Evolutionary conservation across 2,797 vertebrate species (phyloP).

Genomic region (Sorex maritimensis): DNA sequence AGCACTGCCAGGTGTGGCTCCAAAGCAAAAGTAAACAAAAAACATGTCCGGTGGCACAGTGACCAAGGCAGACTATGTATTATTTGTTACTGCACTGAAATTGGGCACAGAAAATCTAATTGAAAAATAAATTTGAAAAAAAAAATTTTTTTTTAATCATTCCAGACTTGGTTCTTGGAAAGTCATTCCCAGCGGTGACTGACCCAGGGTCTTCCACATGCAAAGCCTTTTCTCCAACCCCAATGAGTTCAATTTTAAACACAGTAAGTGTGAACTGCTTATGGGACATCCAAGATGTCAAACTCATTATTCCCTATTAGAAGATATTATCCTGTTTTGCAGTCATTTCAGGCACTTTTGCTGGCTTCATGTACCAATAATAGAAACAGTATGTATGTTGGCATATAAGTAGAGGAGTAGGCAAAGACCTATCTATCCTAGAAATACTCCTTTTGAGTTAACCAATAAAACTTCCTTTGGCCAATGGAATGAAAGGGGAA

Average conservation of each 20-base stretch:
- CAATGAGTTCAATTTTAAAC: conserved; percentile 8
- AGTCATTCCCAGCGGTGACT: too few species aligned
- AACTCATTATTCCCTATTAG: conserved; percentile 35
- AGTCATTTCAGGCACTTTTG: neutral
- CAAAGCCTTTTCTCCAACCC: too few species aligned
- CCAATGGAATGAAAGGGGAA: neutral
- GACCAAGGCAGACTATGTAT: too few species aligned
- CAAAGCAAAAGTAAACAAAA: neutral
- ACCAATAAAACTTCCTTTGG: neutral
- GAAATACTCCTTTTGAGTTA: neutral
- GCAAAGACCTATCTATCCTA: too few species aligned
- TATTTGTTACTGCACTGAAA: conserved; percentile 48
- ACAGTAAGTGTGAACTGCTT: conserved; percentile 32
- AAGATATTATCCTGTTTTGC: neutral
- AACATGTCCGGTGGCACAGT: too few species aligned
- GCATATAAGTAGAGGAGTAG: neutral
- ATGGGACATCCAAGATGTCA: conserved; percentile 31
- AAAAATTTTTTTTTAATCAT: neutral
- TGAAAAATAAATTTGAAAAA: conserved; percentile 58
- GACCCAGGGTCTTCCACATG: too few species aligned
- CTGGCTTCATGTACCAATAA: neutral
- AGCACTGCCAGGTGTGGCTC: too few species aligned
- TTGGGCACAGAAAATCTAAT: neutral
- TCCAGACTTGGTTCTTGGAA: too few species aligned
- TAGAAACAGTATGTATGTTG: neutral